A percentile compares a stretch with the other conserved stretches of the same genome.
phyloP scores from a whole-genome alignment of 2,888 invertebrate species.

The Pimpla rufipes region DNA sequence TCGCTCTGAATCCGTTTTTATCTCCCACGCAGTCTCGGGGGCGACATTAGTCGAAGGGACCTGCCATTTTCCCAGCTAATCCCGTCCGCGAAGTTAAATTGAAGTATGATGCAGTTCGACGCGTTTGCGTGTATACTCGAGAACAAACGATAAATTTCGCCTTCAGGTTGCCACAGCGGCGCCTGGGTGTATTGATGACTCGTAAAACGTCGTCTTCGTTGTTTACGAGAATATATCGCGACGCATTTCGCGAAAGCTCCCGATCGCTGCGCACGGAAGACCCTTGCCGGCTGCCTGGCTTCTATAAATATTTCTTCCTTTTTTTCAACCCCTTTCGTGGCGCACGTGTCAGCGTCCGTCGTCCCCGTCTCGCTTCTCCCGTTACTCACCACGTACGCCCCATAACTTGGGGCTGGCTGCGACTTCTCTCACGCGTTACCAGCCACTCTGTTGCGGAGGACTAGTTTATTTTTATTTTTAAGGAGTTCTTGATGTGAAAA shows the following conservation, averaged over 20 bases:
- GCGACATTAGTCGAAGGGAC: no score
- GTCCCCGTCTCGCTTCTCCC: conserved; percentile 30
- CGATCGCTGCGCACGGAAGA: background rate
- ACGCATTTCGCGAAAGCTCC: background rate
- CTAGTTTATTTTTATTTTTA: conserved; percentile 63
- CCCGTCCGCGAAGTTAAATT: no score
- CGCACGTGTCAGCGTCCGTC: conserved; percentile 27
- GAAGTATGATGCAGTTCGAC: no score
- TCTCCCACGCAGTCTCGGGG: no score
- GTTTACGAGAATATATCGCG: background rate
- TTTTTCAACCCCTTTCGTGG: conserved; percentile 6
- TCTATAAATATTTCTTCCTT: conserved; percentile 32
- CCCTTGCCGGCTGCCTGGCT: background rate
- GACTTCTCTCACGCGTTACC: conserved; percentile 65
- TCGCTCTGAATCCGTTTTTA: no score
- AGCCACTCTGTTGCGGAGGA: conserved; percentile 33
- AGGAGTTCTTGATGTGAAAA: no score
- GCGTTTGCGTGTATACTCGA: no score
- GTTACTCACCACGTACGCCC: conserved; percentile 59
- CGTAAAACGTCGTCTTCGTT: conserved; percentile 3
- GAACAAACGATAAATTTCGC: no score
- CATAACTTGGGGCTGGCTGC: conserved; percentile 62
- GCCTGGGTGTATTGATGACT: background rate
- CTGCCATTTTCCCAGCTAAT: no score
- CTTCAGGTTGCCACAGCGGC: background rate